Percentiles rank a stretch among this genome's conserved stretches.
Conservation (phyloP, 1,140 invertebrate genomes). For the Euschistus heros region DNA sequence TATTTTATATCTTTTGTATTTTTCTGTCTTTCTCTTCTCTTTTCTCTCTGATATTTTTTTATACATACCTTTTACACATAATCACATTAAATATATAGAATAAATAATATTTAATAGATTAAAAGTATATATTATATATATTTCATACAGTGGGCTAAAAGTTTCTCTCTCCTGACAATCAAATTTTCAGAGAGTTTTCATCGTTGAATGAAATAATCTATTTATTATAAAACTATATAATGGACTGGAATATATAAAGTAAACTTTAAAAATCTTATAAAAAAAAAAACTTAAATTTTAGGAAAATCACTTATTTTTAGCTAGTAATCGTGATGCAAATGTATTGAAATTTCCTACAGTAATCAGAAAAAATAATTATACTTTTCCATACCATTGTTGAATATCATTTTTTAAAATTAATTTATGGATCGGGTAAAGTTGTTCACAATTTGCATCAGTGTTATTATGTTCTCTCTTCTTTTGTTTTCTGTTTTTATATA, state of each 20-base stretch:
- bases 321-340: no score
- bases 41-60: constrained; percentile 5
- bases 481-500: no score
- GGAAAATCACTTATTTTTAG: no score
- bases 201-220: no score
- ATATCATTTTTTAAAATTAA: neutral
- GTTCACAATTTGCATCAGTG: neutral
- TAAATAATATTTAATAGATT: neutral
- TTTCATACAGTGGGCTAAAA: constrained; percentile 9
- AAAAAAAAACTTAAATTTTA: no score
- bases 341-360: no score
- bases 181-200: constrained; percentile 13
- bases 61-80: constrained; percentile 5
- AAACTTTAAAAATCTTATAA: no score
- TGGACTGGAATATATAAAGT: no score
- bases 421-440: neutral
- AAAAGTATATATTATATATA: constrained; percentile 6
- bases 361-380: no score
- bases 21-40: constrained; percentile 4
- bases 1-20: constrained; percentile 7
- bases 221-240: no score
- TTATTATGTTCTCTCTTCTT: no score
- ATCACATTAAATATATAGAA: neutral
- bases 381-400: no score
- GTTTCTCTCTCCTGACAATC: constrained; percentile 16